Evolutionary conservation across 2,797 vertebrate genomes (phyloP), one percentile per base, ranked within the genome.

Genomic region (Cercopithecus mitis): DNA sequence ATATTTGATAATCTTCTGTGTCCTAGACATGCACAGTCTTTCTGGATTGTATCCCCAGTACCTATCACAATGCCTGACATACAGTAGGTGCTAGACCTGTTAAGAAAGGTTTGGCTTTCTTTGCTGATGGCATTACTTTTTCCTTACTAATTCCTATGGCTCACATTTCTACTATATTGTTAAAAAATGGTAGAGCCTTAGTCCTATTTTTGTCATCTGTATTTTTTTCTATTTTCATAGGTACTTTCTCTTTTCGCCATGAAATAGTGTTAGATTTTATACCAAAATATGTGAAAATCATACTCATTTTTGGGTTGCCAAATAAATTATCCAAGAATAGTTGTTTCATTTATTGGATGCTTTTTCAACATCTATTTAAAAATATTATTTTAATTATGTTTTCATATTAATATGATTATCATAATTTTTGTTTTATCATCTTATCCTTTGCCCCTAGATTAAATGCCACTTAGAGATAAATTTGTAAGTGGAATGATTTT

Each of bases 191-290:
- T 39, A 92, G n/a, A 76, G 57, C 19, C 13, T 55, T 87, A 77
- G 52, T 82, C 22, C 25, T 93, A 67, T 39, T 13, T 70, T 95
- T 39, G 24, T 76, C n/a, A 86, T 17, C n/a, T 80, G 1, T 79
- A 88, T 70, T 50, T 83, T 95, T 97, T 79, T 27, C 30, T 86
- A 57, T 75, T 87, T 92, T 89, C 88, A 96, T 91, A 13, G 24
- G 30, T 47, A 93, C 33, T 55, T 55, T 33, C 47, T 87, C 22
- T 97, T 47, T 93, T 93, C 52, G 79, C 45, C 13, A 58, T 88
- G 19, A 89, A 79, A 24, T 9, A 86, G 5, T 58, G 1, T 50
- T 89, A 52, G 9, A 73, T 58, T 36, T 93, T 92, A 81, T 88
- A 88, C 45, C 89, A 57, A 55, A 95, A 86, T 89, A 86, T 36